Conservation (phyloP, 2,113 vertebrate genomes). For the Petromus typicus region DNA sequence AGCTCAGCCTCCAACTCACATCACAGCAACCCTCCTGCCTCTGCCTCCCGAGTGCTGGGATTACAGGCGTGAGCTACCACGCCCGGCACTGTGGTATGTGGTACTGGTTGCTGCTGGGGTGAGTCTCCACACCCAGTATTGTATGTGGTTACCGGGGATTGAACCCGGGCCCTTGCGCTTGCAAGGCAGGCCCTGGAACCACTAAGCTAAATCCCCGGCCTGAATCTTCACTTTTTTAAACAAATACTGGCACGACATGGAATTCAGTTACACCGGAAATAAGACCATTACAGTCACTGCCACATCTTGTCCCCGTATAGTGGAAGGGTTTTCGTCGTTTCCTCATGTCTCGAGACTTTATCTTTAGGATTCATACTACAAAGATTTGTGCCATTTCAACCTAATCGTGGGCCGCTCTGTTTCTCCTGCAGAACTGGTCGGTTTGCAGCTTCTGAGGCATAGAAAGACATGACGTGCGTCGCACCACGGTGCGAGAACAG, state of each 20-base stretch:
- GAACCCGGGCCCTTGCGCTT: no score
- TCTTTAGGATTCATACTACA: neutral
- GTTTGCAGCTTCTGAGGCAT: neutral
- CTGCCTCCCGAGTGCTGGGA: no score
- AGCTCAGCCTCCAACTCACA: no score
- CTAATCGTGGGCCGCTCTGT: neutral
- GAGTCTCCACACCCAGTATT: no score
- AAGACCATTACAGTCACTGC: neutral
- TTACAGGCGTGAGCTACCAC: no score
- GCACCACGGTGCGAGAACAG: neutral
- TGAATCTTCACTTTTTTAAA: no score
- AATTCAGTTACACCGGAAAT: neutral
- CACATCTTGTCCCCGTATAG: accelerated
- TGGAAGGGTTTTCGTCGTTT: neutral
- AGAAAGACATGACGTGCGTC: neutral
- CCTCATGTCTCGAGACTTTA: neutral
- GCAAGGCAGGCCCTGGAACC: no score
- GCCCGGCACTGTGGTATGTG: no score
- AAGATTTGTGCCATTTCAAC: neutral
- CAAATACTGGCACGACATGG: neutral
- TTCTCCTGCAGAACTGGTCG: neutral
- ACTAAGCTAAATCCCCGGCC: no score
- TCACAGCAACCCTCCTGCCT: no score
- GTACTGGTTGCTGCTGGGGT: no score
- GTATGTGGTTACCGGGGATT: no score